These are phyloP conservation scores for Phodopus roborovskii DNA, from an alignment of 2,113 vertebrate genomes.

Conservation along the genomic window DNA sequence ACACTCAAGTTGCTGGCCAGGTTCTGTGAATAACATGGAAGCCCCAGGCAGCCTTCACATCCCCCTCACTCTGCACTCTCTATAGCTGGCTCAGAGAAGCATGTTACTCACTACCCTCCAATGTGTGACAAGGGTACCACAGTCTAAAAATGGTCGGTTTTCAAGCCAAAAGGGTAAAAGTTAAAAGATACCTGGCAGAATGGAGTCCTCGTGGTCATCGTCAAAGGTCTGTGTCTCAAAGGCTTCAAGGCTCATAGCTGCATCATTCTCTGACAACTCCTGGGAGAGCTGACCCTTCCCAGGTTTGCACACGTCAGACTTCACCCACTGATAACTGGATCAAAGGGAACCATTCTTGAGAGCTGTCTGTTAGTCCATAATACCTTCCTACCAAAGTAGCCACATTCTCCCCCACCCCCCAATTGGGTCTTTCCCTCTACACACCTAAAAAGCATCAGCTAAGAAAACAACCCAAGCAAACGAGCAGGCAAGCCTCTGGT, in stretches of 20 bases:
- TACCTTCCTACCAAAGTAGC: background rate
- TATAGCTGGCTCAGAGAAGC: too few relatives aligned
- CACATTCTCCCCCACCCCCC: too few relatives aligned
- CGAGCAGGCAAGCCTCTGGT: background rate
- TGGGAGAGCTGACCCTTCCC: slow-evolving; percentile 87
- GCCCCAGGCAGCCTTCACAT: background rate
- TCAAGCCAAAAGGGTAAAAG: slow-evolving; percentile 39
- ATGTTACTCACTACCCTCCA: background rate
- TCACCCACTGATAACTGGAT: slow-evolving; percentile 92
- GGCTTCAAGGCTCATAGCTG: slow-evolving; percentile 90
- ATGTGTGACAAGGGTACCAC: background rate
- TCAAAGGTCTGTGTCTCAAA: slow-evolving; percentile 89
- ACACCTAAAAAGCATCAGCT: background rate
- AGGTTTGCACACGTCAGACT: slow-evolving; percentile 91
- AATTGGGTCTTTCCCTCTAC: background rate
- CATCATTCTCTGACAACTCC: slow-evolving; percentile 87
- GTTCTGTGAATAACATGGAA: background rate
- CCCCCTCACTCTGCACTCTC: background rate
- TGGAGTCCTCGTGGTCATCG: slow-evolving; percentile 77
- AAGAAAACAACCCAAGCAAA: background rate
- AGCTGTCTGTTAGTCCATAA: background rate
- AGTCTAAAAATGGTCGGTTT: background rate
- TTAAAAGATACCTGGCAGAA: slow-evolving; percentile 74
- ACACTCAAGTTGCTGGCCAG: background rate
- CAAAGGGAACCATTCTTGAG: slow-evolving; percentile 26